A percentile compares a stretch with the other conserved stretches of the same genome.
Conservation (phyloP, 2,113 vertebrate species). For the Burhinus bistriatus region DNA sequence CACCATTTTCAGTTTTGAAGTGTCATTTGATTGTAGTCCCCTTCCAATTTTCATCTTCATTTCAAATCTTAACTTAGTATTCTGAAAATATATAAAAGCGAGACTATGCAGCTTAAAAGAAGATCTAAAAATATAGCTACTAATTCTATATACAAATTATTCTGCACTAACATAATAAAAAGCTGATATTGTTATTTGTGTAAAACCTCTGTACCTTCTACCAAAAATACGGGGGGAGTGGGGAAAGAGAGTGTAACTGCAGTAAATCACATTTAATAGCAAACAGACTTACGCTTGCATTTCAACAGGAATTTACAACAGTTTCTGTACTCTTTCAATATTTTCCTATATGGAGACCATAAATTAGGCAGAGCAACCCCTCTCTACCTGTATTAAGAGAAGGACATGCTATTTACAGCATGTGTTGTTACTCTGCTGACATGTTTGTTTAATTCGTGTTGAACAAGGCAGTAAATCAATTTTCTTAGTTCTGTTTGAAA, state of each 20-base stretch:
- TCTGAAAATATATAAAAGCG: background rate
- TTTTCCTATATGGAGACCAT: background rate
- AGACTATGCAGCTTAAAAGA: background rate
- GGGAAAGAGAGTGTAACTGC: background rate
- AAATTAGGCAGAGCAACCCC: background rate
- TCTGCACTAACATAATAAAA: background rate
- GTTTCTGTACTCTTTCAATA: background rate
- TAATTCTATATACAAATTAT: background rate
- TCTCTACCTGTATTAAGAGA: background rate
- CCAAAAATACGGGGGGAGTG: background rate
- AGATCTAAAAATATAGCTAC: background rate
- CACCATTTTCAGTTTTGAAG: background rate
- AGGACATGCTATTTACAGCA: background rate
- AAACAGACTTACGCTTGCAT: background rate
- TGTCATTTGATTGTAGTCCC: background rate
- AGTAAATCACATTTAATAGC: background rate
- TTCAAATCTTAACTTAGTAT: background rate
- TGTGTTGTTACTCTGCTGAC: background rate
- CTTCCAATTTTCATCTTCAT: background rate
- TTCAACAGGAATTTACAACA: background rate
- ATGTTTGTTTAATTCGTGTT: background rate
- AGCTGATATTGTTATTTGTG: background rate
- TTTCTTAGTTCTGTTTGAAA: background rate
- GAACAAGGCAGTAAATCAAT: background rate
- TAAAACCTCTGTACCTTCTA: background rate